Base-by-base conservation (phyloP, 2,113 vertebrate genomes). In the Misgurnus anguillicaudatus region DNA sequence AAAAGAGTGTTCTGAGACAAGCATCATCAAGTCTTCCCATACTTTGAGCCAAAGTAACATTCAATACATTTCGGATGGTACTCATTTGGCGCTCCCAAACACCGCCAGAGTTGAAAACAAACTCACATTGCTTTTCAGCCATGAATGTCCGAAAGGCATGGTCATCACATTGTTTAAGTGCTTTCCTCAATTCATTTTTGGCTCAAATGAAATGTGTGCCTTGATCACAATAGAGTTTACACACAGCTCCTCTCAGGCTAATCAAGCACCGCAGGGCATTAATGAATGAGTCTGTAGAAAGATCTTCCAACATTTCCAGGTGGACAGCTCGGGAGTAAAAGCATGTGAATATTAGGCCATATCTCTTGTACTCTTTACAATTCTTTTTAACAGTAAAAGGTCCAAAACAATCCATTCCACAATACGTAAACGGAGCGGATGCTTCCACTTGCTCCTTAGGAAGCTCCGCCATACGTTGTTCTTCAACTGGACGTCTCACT, bases 1-100 rank as follows among this genome's bases (percentile, higher is more conserved):
- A 66, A 4, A 45, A 42, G 17, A 66, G 9, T 0, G 9, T 66
- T 19, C 64, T 66, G 13, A 66, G n/a, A 17, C n/a, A 45, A 39
- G 64, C 64, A 66, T 66, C 71, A 17, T 74, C 57, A n/a, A 74
- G 71, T 42, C 71, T 74, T 19, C 70, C 38, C 57, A 31, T 19
- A 21, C 51, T 36, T 41, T 61, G 55, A n/a, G 55, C 39, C 9
- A 61, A 1, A 2, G 71, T 61, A 21, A 41, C 57, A 24, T 74
- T 74, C n/a, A 74, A 53, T 4, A 61, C 55, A 9, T 19, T 74
- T n/a, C 55, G 11, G 9, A 74, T 42, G 31, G 69, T 72, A 5
- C 51, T 31, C 6, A 72, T 72, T 38, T 72, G 69, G 3, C 24
- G 51, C 24, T 72, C 51, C 69, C 69, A 72, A 11, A 72, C 61